A percentile compares a stretch with the other conserved stretches of the same genome.
Evolutionary conservation across 2,797 vertebrate genomes (phyloP).

Genomic region (Heliangelus exortis): DNA sequence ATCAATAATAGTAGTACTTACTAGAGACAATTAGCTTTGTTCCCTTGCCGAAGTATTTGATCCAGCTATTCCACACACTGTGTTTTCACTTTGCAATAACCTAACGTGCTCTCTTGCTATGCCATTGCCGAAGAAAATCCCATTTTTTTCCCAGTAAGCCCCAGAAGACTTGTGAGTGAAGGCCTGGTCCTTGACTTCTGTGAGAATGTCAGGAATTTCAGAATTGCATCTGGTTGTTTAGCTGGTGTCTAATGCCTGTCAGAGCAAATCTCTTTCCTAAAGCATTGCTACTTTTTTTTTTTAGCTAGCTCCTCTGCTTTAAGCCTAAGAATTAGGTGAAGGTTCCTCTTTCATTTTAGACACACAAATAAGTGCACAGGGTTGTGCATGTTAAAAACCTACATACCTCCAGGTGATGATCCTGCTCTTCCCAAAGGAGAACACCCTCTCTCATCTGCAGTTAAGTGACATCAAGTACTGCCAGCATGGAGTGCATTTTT

Average conservation of each 20-base stretch:
- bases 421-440: not conserved
- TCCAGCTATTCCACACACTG: not conserved
- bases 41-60: conserved; percentile 2
- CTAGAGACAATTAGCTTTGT: conserved; percentile 47
- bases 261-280: not conserved
- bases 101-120: not conserved
- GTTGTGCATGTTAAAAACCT: not conserved
- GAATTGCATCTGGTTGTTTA: not conserved
- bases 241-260: not conserved
- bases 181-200: not conserved
- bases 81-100: conserved; percentile 40
- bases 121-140: not conserved
- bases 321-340: not conserved
- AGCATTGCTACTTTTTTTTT: not conserved
- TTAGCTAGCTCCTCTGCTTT: not conserved
- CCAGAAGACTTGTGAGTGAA: not conserved
- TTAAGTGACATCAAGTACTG: not conserved
- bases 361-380: not conserved
- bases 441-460: not conserved
- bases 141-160: not conserved
- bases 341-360: not conserved
- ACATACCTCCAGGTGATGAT: not conserved
- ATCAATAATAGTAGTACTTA: conserved; percentile 20
- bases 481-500: not conserved
- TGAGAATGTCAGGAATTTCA: not conserved